Percentiles rank a stretch among this genome's conserved stretches.
phyloP scores from a whole-genome alignment of 35 echinoderm and acorn worm species.

The Lytechinus variegatus region DNA sequence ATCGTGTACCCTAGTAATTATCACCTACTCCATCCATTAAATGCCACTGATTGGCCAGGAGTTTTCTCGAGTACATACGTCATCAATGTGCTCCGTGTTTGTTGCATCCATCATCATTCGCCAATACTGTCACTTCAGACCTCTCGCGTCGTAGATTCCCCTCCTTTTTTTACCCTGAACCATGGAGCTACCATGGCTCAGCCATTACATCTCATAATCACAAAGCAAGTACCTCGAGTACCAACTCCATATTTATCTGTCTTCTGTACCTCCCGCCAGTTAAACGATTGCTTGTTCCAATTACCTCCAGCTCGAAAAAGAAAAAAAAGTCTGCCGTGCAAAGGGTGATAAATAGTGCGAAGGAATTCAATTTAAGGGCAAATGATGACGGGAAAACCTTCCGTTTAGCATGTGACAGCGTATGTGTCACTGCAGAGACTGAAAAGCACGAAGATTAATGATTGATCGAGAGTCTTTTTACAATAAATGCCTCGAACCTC shows the following conservation, averaged over 20 bases:
- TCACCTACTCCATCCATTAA: background rate
- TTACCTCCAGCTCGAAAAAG: background rate
- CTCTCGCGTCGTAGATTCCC: background rate
- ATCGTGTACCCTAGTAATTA: too few species aligned
- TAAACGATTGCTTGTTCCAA: background rate
- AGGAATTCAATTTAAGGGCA: background rate
- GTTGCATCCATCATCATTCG: background rate
- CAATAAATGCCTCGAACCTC: background rate
- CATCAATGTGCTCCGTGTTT: background rate
- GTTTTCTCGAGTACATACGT: background rate
- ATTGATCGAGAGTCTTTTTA: background rate
- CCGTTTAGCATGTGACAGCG: background rate
- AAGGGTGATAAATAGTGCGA: background rate
- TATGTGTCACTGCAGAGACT: background rate
- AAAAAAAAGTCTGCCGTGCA: background rate
- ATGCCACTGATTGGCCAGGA: background rate
- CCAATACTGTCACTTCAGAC: background rate
- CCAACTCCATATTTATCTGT: background rate
- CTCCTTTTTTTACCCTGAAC: background rate
- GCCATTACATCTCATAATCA: conserved; percentile 5
- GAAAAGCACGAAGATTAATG: background rate
- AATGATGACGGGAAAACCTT: background rate
- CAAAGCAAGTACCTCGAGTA: background rate
- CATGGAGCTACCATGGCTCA: background rate
- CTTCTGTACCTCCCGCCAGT: background rate